A percentile compares a stretch with the other conserved stretches of the same genome.
These are phyloP conservation scores for Ambastaia sidthimunki DNA, from an alignment of 2,797 vertebrate genomes.

Conservation along the genomic window DNA sequence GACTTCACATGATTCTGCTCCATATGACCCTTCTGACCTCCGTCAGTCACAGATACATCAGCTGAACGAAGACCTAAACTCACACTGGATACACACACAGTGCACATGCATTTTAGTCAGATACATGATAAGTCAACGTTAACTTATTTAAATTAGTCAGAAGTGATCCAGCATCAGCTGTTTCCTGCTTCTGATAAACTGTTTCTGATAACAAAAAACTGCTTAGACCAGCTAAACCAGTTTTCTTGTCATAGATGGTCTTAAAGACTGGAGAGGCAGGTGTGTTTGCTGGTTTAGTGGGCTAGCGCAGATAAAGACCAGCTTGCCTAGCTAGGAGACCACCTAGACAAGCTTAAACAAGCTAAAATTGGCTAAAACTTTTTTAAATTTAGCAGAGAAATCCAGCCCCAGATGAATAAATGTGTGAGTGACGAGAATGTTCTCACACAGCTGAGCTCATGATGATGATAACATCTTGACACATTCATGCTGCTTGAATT, in stretches of 20 bases:
- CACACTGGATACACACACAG: constrained; percentile 46
- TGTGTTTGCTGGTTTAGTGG: not conserved
- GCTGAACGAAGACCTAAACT: constrained; percentile 54
- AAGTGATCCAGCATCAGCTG: too few species aligned
- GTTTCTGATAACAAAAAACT: too few species aligned
- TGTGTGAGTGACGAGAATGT: not conserved
- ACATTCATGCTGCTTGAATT: not conserved
- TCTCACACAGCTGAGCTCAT: not conserved
- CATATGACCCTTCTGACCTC: constrained; percentile 59
- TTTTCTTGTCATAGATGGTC: too few species aligned
- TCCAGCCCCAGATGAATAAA: not conserved
- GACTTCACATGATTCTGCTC: constrained; percentile 90
- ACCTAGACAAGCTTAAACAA: not conserved
- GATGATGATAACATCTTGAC: not conserved
- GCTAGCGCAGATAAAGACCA: not conserved
- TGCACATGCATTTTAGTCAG: constrained; percentile 6
- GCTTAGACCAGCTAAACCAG: too few species aligned
- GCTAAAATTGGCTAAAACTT: not conserved
- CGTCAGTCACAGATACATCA: constrained; percentile 66
- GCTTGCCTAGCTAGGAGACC: not conserved
- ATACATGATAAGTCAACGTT: too few species aligned
- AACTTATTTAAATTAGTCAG: too few species aligned
- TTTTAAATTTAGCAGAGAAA: not conserved
- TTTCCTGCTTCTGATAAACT: too few species aligned
- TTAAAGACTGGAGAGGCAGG: too few species aligned